Percentiles rank a stretch among this genome's conserved stretches.
Conservation (phyloP, 2,113 vertebrate species). For the Chionomys nivalis region DNA sequence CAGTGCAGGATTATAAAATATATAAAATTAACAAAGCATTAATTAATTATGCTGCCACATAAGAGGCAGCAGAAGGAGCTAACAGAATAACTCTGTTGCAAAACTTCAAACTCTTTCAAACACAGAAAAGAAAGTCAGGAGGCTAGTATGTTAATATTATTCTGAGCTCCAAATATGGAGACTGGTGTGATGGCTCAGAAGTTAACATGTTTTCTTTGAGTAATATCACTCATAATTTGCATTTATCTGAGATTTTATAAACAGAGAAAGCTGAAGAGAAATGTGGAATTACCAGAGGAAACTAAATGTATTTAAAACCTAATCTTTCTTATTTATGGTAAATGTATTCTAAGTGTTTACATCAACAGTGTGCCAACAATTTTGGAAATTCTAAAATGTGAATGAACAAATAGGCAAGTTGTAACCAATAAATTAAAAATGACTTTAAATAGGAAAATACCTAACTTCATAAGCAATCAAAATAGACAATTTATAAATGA, state of each 20-base stretch:
- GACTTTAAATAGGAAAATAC: neutral
- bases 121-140: neutral
- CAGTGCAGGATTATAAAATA: neutral
- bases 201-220: neutral
- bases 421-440: neutral
- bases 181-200: neutral
- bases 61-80: neutral
- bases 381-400: neutral
- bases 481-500: neutral
- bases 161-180: neutral
- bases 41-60: too few species aligned
- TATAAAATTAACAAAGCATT: neutral
- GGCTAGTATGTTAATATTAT: neutral
- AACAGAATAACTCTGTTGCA: neutral
- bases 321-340: neutral
- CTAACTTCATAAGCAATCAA: neutral
- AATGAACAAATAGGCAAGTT: neutral
- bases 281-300: neutral
- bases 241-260: neutral
- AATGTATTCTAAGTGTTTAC: neutral
- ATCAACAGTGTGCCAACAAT: neutral
- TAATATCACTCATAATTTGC: neutral
- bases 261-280: neutral
- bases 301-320: neutral
- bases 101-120: neutral